Evolutionary conservation across 1,140 invertebrate species (phyloP).

Genomic region (Eueides isabella): DNA sequence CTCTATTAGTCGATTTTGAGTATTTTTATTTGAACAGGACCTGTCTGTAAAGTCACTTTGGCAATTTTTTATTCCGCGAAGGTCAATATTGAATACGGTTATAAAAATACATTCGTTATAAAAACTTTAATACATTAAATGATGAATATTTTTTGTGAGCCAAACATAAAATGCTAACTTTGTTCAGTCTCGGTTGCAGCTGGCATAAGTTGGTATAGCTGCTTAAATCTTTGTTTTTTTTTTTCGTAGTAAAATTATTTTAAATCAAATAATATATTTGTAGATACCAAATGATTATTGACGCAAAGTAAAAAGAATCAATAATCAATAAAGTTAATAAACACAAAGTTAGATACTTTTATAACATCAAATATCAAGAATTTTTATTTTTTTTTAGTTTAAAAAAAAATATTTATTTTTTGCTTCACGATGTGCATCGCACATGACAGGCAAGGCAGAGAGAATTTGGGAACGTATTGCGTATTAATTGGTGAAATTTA

Average conservation of each 20-base stretch:
- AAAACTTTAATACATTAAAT: slow-evolving; percentile 15
- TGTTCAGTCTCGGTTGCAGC: not conserved
- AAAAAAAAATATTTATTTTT: no score
- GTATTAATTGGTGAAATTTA: no score
- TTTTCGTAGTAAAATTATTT: no score
- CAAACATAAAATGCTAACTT: not conserved
- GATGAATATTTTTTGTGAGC: slow-evolving; percentile 1
- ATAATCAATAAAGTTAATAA: no score
- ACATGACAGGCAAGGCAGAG: no score
- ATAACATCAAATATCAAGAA: not conserved
- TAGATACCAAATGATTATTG: no score
- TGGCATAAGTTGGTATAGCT: not conserved
- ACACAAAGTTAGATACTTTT: not conserved
- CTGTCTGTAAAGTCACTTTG: slow-evolving; percentile 46
- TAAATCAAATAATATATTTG: no score
- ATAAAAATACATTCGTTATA: slow-evolving; percentile 16
- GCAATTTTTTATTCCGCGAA: slow-evolving; percentile 15
- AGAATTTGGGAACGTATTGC: no score
- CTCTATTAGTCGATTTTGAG: not conserved
- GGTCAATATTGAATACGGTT: slow-evolving; percentile 26
- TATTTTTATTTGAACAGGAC: slow-evolving; percentile 13
- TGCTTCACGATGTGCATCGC: no score
- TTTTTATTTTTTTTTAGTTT: not conserved
- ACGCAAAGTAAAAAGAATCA: no score
- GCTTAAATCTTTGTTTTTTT: not conserved